Conservation (phyloP, 2,797 vertebrate species). For the Decapterus maruadsi region DNA sequence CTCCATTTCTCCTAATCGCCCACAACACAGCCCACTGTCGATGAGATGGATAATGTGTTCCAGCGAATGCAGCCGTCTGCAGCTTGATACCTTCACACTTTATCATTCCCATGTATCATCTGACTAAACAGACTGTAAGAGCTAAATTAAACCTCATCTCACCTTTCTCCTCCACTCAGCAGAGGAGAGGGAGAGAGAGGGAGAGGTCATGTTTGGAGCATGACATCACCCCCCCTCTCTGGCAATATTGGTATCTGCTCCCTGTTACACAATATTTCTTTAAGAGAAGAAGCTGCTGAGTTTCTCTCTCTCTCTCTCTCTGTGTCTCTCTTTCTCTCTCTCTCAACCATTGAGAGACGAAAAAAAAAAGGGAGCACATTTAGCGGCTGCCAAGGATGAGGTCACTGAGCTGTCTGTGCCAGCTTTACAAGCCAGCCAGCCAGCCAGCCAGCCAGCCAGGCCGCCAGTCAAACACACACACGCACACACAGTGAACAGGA, state of each 20-base stretch:
- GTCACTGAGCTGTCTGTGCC: conserved; percentile 75
- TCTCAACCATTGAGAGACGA: conserved; percentile 65
- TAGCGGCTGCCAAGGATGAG: conserved; percentile 80
- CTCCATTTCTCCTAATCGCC: conserved; percentile 26
- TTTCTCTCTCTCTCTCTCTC: conserved; percentile 20
- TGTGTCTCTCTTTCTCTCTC: conserved; percentile 5
- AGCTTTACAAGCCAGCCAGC: conserved; percentile 69
- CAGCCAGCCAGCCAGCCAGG: conserved; percentile 57
- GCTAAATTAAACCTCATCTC: conserved; percentile 83
- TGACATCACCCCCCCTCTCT: conserved; percentile 78
- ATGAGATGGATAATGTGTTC: conserved; percentile 51
- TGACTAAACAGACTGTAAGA: conserved; percentile 77
- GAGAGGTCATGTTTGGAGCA: conserved; percentile 81
- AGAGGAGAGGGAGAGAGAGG: conserved; percentile 64
- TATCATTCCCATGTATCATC: conserved; percentile 74
- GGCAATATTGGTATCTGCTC: conserved; percentile 75
- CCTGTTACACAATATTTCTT: conserved; percentile 83
- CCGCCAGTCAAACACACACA: conserved; percentile 66
- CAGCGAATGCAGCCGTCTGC: conserved; percentile 61
- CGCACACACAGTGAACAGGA: conserved; percentile 62
- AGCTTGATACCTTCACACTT: conserved; percentile 77
- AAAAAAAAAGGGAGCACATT: conserved; percentile 76
- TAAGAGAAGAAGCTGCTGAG: conserved; percentile 73
- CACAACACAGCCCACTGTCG: conserved; percentile 30
- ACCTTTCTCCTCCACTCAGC: conserved; percentile 79